These are phyloP conservation scores for Melozone crissalis DNA, from an alignment of 2,113 vertebrate genomes.

Conservation along the genomic window DNA sequence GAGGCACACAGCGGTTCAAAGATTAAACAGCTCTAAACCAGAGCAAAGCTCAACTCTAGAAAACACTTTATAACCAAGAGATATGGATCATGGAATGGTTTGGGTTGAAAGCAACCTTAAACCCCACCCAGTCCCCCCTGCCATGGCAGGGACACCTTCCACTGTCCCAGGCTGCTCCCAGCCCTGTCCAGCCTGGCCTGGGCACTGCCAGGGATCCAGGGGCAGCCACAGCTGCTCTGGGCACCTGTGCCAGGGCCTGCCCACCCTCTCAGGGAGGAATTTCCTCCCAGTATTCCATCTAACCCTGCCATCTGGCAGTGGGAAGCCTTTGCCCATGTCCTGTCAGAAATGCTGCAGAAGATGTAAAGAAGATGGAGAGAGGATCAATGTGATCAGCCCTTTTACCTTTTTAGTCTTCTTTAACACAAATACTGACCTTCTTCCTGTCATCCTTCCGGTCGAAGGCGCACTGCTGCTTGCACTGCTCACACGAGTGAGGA, in stretches of 20 bases:
- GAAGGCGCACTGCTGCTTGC: conserved; percentile 81
- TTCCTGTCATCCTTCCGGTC: conserved; percentile 81
- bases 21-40: neutral
- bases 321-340: neutral
- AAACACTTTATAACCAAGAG: neutral
- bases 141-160: neutral
- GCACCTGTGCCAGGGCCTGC: neutral
- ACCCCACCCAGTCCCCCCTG: neutral
- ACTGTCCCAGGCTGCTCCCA: neutral
- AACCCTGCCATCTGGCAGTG: neutral
- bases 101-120: neutral
- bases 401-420: neutral
- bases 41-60: neutral
- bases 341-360: neutral
- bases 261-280: neutral
- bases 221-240: neutral
- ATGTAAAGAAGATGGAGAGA: neutral
- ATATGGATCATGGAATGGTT: neutral
- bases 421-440: conserved; percentile 69
- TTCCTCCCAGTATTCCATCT: neutral
- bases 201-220: neutral
- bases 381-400: neutral
- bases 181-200: neutral
- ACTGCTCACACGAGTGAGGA: conserved; percentile 79
- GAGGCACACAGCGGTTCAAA: neutral